These are phyloP conservation scores for Gorilla gorilla DNA, from an alignment of 2,113 vertebrate species.

Conservation along the genomic window DNA sequence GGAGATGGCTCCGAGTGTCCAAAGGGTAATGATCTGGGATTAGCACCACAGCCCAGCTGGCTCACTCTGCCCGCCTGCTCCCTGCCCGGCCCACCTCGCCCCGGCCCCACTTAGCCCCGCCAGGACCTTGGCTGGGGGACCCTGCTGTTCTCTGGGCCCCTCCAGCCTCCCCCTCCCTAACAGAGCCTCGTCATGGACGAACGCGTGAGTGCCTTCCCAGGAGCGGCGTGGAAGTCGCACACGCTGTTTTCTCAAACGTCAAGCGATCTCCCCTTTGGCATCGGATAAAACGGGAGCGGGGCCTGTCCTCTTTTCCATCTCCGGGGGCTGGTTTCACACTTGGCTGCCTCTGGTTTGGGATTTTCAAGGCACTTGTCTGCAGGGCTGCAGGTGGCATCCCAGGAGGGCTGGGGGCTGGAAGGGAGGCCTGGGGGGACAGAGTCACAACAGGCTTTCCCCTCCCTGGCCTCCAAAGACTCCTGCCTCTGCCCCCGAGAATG, in stretches of 20 bases:
- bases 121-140: constrained; percentile 26
- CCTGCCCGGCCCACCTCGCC: constrained; percentile 5
- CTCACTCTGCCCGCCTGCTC: constrained; percentile 50
- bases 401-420: not conserved
- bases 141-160: constrained; percentile 61
- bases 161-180: constrained; percentile 73
- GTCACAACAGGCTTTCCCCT: not conserved
- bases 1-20: constrained; percentile 62
- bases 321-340: constrained; percentile 79
- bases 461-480: not conserved
- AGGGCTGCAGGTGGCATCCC: constrained; percentile 40
- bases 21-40: constrained; percentile 79
- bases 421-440: constrained; percentile 67
- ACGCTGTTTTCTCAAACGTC: constrained; percentile 74
- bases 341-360: constrained; percentile 72
- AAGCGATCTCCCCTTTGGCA: constrained; percentile 79
- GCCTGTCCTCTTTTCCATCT: constrained; percentile 71
- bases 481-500: rapidly evolving
- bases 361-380: constrained; percentile 21
- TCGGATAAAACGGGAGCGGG: constrained; percentile 75
- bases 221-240: constrained; percentile 69
- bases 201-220: constrained; percentile 61
- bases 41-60: constrained; percentile 64
- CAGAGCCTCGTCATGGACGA: constrained; percentile 78
- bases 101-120: not conserved